Evolutionary conservation across 2,113 vertebrate species (phyloP), one percentile per base, ranked within the genome.

Genomic region (Anhinga anhinga): DNA sequence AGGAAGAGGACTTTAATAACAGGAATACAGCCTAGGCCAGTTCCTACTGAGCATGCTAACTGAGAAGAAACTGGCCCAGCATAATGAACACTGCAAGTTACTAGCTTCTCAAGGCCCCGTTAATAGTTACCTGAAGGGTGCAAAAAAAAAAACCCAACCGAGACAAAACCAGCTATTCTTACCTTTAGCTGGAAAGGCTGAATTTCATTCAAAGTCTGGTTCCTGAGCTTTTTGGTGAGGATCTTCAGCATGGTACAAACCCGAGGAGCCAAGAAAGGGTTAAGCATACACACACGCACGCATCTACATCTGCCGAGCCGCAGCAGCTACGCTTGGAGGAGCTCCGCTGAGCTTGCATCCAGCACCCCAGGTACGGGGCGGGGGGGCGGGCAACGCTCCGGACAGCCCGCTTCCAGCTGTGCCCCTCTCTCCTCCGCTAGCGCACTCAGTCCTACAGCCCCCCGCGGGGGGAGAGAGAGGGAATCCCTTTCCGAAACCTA

Each of bases 161-260:
- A 63, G 18, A 36, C 32, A 36, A 62, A 86, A 23, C 1, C 2
- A 4, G 10, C 20, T 29, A 12, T 13, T 15, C 98, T 98, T 98
- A 99, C 99, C 99, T 99, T 99, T 10, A 99, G 96, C 72, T 99
- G 99, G 94, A 99, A 99, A 76, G 99, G 99, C 8, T 99, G 99
- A 18, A 99, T 99, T 96, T 99, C 99, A 94, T 98, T 99, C 86
- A 99, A 98, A 69, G 98, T 99, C 85, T 99, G 99, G 97, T 98
- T 98, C 96, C 98, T 98, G 59, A 99, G 98, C 97, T 99, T 99
- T 98, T 99, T 99, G 69, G 99, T 99, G 94, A 99, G 96, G 91
- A 98, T 98, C 98, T 99, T 99, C 95, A 99, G 97, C 99, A 99
- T 98, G 96, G 97, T 98, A 97, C 85, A 97, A 89, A 80, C 36